phyloP scores from a whole-genome alignment of 2,888 invertebrate species.

The Opisthograptis luteolata region DNA sequence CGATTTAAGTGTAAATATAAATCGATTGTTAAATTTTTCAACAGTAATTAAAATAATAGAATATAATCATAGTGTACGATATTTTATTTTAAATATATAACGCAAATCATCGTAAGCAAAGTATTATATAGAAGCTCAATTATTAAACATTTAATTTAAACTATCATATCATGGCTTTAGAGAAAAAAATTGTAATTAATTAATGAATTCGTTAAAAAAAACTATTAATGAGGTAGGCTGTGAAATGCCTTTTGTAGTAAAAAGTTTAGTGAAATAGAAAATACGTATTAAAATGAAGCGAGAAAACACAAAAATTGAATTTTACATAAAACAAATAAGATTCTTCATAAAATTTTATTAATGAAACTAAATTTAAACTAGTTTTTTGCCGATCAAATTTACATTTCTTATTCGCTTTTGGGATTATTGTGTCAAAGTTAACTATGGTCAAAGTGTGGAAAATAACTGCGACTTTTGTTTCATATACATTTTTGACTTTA shows the following conservation, averaged over 20 bases:
- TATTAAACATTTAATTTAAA: background rate
- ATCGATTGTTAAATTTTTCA: slow-evolving; percentile 2
- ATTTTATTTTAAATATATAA: background rate
- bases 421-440: too few relatives aligned
- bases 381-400: too few relatives aligned
- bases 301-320: too few relatives aligned
- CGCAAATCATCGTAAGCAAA: background rate
- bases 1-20: slow-evolving; percentile 1
- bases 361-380: too few relatives aligned
- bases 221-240: slow-evolving; percentile 8
- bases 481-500: too few relatives aligned
- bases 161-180: background rate
- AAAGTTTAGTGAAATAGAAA: slow-evolving; percentile 1
- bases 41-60: background rate
- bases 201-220: too few relatives aligned
- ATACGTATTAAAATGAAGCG: background rate
- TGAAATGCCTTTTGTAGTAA: slow-evolving; percentile 12
- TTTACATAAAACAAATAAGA: too few relatives aligned
- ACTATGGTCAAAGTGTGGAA: too few relatives aligned
- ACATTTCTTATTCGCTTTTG: too few relatives aligned
- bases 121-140: background rate
- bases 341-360: too few relatives aligned
- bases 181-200: background rate
- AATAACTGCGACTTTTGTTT: too few relatives aligned
- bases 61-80: background rate